A percentile compares a stretch with the other conserved stretches of the same genome.
These are phyloP conservation scores for Numida meleagris DNA, from an alignment of 2,113 vertebrate species.

Conservation along the genomic window DNA sequence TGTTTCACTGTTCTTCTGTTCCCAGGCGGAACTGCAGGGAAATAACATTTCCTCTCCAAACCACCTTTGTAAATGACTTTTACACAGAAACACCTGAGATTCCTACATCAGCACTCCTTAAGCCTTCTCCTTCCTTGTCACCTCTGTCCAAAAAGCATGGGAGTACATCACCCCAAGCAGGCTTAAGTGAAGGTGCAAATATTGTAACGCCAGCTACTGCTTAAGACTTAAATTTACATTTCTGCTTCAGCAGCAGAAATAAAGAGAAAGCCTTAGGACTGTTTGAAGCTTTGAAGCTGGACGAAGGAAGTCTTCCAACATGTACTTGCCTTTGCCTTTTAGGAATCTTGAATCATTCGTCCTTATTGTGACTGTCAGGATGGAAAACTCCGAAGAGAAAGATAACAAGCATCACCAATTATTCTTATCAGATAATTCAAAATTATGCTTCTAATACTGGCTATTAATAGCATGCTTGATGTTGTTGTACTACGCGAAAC, in stretches of 20 bases:
- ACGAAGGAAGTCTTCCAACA: neutral
- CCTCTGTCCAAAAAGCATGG: neutral
- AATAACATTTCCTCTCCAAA: neutral
- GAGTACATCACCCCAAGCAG: neutral
- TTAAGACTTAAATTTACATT: neutral
- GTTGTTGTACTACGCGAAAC: neutral
- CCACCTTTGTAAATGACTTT: neutral
- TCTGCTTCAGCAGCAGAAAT: constrained; percentile 4
- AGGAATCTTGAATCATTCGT: neutral
- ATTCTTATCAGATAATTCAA: constrained; percentile 46
- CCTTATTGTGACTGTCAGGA: neutral
- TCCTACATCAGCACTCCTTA: neutral
- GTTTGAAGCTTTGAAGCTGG: neutral
- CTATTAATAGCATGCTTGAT: constrained; percentile 47
- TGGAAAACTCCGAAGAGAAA: neutral
- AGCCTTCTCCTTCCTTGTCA: neutral
- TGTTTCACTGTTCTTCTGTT: neutral
- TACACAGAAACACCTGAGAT: neutral
- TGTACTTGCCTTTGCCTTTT: neutral
- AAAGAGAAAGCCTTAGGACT: neutral
- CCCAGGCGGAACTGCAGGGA: neutral
- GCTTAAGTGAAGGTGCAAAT: neutral
- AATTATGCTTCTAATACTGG: neutral
- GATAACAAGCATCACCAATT: constrained; percentile 40
- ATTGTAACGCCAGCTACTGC: neutral